Evolutionary conservation across 2,888 invertebrate species (phyloP).

Genomic region (Napeogenes sylphis): DNA sequence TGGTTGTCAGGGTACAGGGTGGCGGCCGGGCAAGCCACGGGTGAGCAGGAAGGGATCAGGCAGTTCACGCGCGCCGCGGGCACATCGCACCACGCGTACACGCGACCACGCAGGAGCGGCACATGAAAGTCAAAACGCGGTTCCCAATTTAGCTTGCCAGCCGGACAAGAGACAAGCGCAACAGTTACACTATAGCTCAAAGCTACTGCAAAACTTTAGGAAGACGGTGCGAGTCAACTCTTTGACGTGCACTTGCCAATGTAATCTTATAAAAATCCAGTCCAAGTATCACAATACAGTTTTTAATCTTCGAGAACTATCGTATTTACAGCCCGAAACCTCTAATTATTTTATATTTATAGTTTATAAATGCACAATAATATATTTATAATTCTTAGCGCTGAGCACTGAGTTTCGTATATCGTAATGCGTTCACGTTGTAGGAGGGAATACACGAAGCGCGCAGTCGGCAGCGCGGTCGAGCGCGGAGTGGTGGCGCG

Average conservation of each 20-base stretch:
- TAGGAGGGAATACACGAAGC: conserved; percentile 56
- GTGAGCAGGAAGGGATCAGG: conserved; percentile 73
- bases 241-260: conserved; percentile 27
- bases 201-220: conserved; percentile 30
- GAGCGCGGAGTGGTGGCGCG: conserved; percentile 73
- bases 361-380: conserved; percentile 24
- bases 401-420: conserved; percentile 58
- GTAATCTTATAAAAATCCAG: conserved; percentile 31
- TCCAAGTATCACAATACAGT: conserved; percentile 35
- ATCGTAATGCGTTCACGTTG: conserved; percentile 50
- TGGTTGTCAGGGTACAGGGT: conserved; percentile 89
- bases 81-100: conserved; percentile 74
- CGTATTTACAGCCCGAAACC: conserved; percentile 7
- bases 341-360: conserved; percentile 15
- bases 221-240: conserved; percentile 25
- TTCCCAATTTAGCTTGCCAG: conserved; percentile 72
- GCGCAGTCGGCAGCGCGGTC: conserved; percentile 72
- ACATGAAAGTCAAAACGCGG: conserved; percentile 76
- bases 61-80: conserved; percentile 74
- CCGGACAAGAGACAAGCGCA: conserved; percentile 60
- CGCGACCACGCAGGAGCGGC: conserved; percentile 69
- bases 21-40: conserved; percentile 89
- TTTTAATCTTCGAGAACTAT: conserved; percentile 7
- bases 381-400: conserved; percentile 36
- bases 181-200: conserved; percentile 30